phyloP scores from a whole-genome alignment of 1,140 invertebrate genomes.

The Drosophila albomicans region DNA sequence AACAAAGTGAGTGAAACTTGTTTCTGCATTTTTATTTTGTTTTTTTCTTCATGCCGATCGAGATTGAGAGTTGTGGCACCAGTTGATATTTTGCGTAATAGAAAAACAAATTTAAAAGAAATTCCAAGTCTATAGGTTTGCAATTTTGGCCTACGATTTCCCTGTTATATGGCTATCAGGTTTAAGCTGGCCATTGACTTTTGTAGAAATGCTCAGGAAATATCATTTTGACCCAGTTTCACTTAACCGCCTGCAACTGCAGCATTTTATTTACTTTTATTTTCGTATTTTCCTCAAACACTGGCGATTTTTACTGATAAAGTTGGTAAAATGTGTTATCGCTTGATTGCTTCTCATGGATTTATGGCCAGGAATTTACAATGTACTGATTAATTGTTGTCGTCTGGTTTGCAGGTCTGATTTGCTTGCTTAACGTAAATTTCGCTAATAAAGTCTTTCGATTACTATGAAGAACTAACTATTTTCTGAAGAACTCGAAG shows the following conservation, averaged over 20 bases:
- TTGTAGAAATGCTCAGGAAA: not conserved
- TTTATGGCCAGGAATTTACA: slow-evolving; percentile 3
- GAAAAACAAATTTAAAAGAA: slow-evolving; percentile 5
- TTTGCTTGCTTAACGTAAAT: not conserved
- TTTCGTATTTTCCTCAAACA: not conserved
- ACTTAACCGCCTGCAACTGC: not conserved
- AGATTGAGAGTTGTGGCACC: slow-evolving; percentile 50
- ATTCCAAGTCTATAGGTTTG: not conserved
- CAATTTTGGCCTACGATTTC: not conserved
- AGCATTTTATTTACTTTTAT: not conserved
- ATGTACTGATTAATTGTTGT: not conserved
- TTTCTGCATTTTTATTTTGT: slow-evolving; percentile 54
- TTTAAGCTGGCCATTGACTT: slow-evolving; percentile 9
- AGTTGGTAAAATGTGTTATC: slow-evolving; percentile 23
- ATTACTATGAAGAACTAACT: not conserved
- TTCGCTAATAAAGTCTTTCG: not conserved
- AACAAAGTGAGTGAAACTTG: slow-evolving; percentile 47
- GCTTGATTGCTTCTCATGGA: slow-evolving; percentile 12
- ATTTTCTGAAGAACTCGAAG: not conserved
- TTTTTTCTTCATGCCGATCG: not conserved
- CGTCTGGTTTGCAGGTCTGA: not conserved
- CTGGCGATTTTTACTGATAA: slow-evolving; percentile 14
- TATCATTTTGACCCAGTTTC: slow-evolving; percentile 17
- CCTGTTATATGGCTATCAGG: not conserved
- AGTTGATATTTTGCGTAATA: slow-evolving; percentile 70